A percentile compares a stretch with the other conserved stretches of the same genome.
Conservation (phyloP, 2,888 invertebrate genomes). For the Cataglyphis rosenhaueri region DNA sequence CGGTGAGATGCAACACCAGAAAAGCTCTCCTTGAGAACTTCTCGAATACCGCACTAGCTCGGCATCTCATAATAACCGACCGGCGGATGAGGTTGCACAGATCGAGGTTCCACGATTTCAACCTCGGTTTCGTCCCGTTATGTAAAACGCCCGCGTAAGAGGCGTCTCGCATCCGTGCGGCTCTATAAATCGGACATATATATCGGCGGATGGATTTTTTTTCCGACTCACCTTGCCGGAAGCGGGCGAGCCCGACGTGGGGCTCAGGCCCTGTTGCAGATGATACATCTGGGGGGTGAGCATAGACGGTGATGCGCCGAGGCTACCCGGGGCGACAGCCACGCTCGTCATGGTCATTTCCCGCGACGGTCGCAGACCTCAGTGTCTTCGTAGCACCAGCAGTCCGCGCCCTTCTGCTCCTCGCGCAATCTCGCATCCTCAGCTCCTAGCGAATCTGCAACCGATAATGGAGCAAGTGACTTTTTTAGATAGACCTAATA, state of each 20-base stretch:
- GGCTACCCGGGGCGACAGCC: constrained; percentile 85
- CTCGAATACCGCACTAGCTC: constrained; percentile 11
- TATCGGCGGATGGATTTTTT: not conserved
- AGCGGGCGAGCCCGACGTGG: constrained; percentile 76
- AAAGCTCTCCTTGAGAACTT: constrained; percentile 31
- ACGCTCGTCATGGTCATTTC: constrained; percentile 85
- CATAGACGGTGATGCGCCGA: constrained; percentile 81
- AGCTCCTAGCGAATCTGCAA: constrained; percentile 66
- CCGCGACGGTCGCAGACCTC: constrained; percentile 75
- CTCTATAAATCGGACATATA: constrained; percentile 5
- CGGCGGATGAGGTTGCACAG: constrained; percentile 38
- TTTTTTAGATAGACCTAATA: not conserved
- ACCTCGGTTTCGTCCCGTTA: constrained; percentile 47
- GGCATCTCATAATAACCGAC: constrained; percentile 40
- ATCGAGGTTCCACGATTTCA: constrained; percentile 40
- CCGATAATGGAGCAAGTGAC: not conserved
- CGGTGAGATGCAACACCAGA: constrained; percentile 29
- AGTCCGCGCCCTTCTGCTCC: constrained; percentile 73
- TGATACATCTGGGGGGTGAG: constrained; percentile 82
- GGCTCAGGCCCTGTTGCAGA: constrained; percentile 80
- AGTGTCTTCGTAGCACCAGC: constrained; percentile 73
- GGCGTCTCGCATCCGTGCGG: constrained; percentile 13
- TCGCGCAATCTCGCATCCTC: constrained; percentile 78
- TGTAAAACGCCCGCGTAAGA: constrained; percentile 41
- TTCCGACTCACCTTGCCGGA: constrained; percentile 77